A percentile compares a stretch with the other conserved stretches of the same genome.
These are phyloP conservation scores for Hipparchia sbordonii DNA, from an alignment of 2,888 invertebrate genomes.

Conservation along the genomic window DNA sequence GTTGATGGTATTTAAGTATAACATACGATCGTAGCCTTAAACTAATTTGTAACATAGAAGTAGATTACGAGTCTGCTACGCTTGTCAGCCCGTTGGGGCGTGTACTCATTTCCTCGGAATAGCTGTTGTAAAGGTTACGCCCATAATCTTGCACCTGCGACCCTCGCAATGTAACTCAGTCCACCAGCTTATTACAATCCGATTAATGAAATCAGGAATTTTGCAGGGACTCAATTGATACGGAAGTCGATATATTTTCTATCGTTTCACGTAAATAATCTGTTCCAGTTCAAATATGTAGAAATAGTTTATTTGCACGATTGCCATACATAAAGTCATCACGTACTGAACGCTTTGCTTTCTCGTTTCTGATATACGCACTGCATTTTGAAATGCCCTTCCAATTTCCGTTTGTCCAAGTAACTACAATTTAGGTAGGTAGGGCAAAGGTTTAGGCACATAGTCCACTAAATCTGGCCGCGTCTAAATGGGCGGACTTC, in stretches of 20 bases:
- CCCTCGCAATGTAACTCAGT: constrained; percentile 51
- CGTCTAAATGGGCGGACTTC: no score
- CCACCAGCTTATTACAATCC: constrained; percentile 68
- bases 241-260: neutral
- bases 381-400: no score
- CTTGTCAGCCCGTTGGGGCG: constrained; percentile 55
- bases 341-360: no score
- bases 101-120: constrained; percentile 66
- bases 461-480: no score
- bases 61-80: constrained; percentile 59
- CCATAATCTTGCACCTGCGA: constrained; percentile 75
- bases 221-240: constrained; percentile 27
- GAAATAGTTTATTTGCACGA: no score
- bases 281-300: neutral
- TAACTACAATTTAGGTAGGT: no score
- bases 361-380: no score
- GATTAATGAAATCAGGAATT: constrained; percentile 61
- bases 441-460: no score
- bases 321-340: no score
- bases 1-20: constrained; percentile 35
- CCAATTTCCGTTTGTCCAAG: no score
- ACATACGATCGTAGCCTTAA: constrained; percentile 32
- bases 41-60: constrained; percentile 56
- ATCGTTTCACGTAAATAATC: neutral
- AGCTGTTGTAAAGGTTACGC: constrained; percentile 79